These are phyloP conservation scores for Molothrus ater DNA, from an alignment of 2,797 vertebrate genomes.

Conservation along the genomic window DNA sequence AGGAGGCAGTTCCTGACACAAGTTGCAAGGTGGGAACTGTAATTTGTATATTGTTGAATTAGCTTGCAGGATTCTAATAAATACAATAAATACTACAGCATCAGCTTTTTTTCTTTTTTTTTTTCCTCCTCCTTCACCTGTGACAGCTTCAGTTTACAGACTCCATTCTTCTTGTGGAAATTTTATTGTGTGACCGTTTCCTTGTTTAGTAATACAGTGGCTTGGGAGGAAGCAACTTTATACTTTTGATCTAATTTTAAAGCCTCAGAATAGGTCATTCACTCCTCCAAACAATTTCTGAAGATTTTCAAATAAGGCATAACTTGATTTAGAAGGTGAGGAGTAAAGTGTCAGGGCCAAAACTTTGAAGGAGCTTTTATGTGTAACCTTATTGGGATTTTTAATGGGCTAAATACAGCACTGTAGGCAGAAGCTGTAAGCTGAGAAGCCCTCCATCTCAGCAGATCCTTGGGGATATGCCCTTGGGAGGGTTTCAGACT, in stretches of 20 bases:
- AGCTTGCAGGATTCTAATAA: neutral
- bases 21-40: neutral
- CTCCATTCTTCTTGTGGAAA: slow-evolving; percentile 48
- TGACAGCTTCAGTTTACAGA: slow-evolving; percentile 44
- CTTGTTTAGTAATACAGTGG: slow-evolving; percentile 58
- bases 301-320: slow-evolving; percentile 59
- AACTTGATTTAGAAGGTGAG: slow-evolving; percentile 38
- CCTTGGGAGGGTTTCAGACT: slow-evolving; percentile 68
- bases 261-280: slow-evolving; percentile 36
- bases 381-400: slow-evolving; percentile 58
- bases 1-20: neutral
- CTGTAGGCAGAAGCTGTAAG: slow-evolving; percentile 59
- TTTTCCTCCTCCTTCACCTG: neutral
- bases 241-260: slow-evolving; percentile 60
- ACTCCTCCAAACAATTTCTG: slow-evolving; percentile 56
- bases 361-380: slow-evolving; percentile 60
- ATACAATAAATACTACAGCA: neutral
- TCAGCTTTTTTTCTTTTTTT: neutral
- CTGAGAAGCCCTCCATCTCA: slow-evolving; percentile 60
- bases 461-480: slow-evolving; percentile 69
- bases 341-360: slow-evolving; percentile 50
- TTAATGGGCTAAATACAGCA: slow-evolving; percentile 61
- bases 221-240: slow-evolving; percentile 61
- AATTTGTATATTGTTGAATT: neutral
- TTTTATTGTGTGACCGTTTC: slow-evolving; percentile 58